Conservation (phyloP, 30 jellyfish, hydroid and myxozoan genomes). For the Aurelia coerulea region DNA sequence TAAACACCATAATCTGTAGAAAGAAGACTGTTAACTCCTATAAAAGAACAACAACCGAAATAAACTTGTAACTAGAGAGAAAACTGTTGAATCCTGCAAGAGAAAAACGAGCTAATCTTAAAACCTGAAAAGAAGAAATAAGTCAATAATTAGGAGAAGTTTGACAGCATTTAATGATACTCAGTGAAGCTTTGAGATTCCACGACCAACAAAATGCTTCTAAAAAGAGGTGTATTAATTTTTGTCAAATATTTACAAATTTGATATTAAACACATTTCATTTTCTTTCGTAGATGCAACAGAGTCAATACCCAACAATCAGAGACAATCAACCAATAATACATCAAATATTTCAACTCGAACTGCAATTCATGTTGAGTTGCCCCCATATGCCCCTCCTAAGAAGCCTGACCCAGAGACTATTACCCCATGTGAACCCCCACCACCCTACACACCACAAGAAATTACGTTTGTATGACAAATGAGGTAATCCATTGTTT, state of each 20-base stretch:
- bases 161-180: no score
- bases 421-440: constrained; percentile 78
- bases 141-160: no score
- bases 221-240: no score
- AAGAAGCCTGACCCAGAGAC: constrained; percentile 84
- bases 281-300: constrained; percentile 28
- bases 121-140: no score
- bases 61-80: no score
- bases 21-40: no score
- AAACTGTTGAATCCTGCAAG: no score
- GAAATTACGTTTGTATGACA: constrained; percentile 68
- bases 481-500: neutral
- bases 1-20: no score
- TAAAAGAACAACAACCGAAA: no score
- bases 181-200: no score
- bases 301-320: constrained; percentile 67
- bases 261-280: neutral
- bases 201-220: no score
- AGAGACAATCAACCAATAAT: constrained; percentile 46
- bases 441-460: constrained; percentile 88
- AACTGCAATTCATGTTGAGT: constrained; percentile 35
- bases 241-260: neutral
- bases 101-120: no score
- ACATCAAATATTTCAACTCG: constrained; percentile 17
- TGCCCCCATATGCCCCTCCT: constrained; percentile 85